Percentiles rank a stretch among this genome's conserved stretches.
These are phyloP conservation scores for Alviniconcha marisindica DNA, from an alignment of 1,140 invertebrate genomes.

Conservation along the genomic window DNA sequence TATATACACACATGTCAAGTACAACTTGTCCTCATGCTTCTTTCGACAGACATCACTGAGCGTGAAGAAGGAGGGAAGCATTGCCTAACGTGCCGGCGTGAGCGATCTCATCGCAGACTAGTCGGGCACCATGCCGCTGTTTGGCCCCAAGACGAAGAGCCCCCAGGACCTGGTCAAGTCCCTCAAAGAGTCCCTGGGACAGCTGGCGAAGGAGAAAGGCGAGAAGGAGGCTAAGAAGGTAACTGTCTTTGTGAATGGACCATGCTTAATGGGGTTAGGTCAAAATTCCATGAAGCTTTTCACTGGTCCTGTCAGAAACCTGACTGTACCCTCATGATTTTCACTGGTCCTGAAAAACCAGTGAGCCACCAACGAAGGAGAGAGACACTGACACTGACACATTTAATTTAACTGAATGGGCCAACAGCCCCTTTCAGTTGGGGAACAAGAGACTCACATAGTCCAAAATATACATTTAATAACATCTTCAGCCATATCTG, in stretches of 20 bases:
- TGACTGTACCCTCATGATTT: too few relatives aligned
- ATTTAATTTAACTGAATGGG: too few relatives aligned
- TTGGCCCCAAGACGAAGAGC: conserved; percentile 73
- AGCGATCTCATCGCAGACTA: neutral
- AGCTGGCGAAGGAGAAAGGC: conserved; percentile 84
- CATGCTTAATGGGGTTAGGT: too few relatives aligned
- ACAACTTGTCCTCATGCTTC: neutral
- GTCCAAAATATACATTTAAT: too few relatives aligned
- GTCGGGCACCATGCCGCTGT: conserved; percentile 68
- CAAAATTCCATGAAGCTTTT: too few relatives aligned
- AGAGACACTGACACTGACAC: too few relatives aligned
- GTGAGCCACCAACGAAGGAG: too few relatives aligned
- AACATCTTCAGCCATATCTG: too few relatives aligned
- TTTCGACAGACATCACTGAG: neutral
- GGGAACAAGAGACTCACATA: too few relatives aligned
- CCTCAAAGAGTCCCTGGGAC: conserved; percentile 68
- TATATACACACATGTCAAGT: neutral
- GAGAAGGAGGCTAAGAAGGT: conserved; percentile 98
- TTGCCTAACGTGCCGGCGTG: neutral
- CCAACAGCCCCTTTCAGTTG: too few relatives aligned
- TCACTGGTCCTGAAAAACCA: too few relatives aligned
- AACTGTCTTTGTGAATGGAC: conserved; percentile 37
- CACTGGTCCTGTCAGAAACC: too few relatives aligned
- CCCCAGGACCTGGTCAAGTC: conserved; percentile 74
- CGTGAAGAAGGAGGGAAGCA: neutral